A percentile compares a stretch with the other conserved stretches of the same genome.
These are phyloP conservation scores for Siderastrea radians DNA, from an alignment of 92 coral and sea anemone genomes.

Conservation along the genomic window DNA sequence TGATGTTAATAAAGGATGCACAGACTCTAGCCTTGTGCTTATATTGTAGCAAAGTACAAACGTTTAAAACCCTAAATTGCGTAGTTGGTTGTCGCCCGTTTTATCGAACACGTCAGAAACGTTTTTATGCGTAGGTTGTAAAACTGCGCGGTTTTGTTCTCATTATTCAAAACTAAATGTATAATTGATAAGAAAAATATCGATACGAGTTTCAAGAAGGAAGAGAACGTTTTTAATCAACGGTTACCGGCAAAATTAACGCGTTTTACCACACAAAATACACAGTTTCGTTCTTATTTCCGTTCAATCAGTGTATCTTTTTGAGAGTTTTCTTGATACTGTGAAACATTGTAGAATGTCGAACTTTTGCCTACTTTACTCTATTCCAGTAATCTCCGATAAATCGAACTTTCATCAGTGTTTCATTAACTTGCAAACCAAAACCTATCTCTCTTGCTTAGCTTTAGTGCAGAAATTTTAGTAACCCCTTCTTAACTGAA, in stretches of 20 bases:
- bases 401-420: background rate
- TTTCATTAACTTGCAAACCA: no score
- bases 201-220: constrained; percentile 27
- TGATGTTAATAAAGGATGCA: constrained; percentile 54
- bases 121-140: background rate
- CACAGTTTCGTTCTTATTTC: background rate
- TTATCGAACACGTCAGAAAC: background rate
- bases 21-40: constrained; percentile 39
- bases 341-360: background rate
- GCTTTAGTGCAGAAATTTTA: no score
- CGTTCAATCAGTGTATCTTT: background rate
- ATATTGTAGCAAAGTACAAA: constrained; percentile 30
- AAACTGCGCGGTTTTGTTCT: background rate
- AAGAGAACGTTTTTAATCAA: constrained; percentile 31
- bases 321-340: background rate
- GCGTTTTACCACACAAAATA: constrained; percentile 39
- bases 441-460: no score
- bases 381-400: no score
- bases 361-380: background rate
- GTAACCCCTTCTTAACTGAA: background rate
- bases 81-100: background rate
- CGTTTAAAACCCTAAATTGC: constrained; percentile 29
- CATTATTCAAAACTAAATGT: constrained; percentile 14
- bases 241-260: constrained; percentile 45
- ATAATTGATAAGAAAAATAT: constrained; percentile 34